phyloP scores from a whole-genome alignment of 2,113 vertebrate genomes.

The Aspidoscelis tigris region DNA sequence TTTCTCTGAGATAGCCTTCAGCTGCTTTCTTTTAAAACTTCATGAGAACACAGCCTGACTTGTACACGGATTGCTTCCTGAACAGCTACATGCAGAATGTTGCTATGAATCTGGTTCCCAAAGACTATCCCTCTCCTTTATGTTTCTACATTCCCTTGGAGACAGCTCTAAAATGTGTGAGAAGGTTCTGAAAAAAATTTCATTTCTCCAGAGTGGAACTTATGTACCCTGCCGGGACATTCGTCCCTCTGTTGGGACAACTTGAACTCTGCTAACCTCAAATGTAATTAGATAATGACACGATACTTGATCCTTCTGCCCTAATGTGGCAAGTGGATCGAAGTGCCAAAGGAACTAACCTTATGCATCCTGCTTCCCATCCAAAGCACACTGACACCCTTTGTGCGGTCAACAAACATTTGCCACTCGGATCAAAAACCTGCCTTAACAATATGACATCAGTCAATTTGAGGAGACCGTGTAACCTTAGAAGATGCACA shows the following conservation, averaged over 20 bases:
- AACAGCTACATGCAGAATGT: background rate
- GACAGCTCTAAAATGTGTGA: background rate
- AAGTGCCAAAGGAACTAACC: background rate
- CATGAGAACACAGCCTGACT: background rate
- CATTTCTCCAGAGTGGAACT: background rate
- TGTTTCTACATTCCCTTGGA: background rate
- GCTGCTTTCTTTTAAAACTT: too few relatives aligned
- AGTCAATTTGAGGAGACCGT: background rate
- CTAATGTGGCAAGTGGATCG: background rate
- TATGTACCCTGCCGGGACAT: background rate
- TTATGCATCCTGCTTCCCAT: conserved; percentile 20
- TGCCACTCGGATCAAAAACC: background rate
- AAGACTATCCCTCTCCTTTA: background rate
- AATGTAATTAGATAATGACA: conserved; percentile 31
- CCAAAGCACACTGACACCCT: background rate
- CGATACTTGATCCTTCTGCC: conserved; percentile 19
- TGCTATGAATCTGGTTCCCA: background rate
- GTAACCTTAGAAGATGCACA: too few relatives aligned
- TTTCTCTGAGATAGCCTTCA: too few relatives aligned
- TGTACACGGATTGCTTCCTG: background rate
- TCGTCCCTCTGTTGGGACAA: conserved; percentile 3
- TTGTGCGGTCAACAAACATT: background rate
- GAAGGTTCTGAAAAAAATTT: background rate
- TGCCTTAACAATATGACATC: background rate
- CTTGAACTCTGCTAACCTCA: conserved; percentile 9